phyloP scores from a whole-genome alignment of 2,888 invertebrate species.

The Panzeria rudis region DNA sequence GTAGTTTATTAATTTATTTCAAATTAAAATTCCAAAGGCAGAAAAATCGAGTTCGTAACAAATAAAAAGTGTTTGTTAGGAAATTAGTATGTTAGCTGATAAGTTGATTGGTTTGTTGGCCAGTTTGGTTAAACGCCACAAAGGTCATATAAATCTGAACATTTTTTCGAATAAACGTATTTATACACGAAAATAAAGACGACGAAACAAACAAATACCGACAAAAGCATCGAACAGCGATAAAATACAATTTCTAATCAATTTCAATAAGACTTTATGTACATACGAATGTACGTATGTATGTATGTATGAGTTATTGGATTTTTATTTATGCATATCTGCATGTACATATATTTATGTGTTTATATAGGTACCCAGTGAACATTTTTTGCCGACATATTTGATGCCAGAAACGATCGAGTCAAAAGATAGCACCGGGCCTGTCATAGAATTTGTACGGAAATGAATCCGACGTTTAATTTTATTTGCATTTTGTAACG shows the following conservation, averaged over 20 bases:
- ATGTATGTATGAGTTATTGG: neutral
- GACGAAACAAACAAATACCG: slow-evolving; percentile 44
- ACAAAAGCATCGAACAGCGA: slow-evolving; percentile 30
- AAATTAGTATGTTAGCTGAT: slow-evolving; percentile 60
- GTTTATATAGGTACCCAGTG: neutral
- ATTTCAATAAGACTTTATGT: slow-evolving; percentile 55
- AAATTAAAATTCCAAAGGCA: slow-evolving; percentile 22
- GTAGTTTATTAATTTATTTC: neutral
- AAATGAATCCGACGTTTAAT: neutral
- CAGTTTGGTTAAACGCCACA: slow-evolving; percentile 64
- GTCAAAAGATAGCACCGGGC: neutral
- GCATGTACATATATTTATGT: neutral
- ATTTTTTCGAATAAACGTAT: slow-evolving; percentile 25
- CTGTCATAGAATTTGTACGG: no score
- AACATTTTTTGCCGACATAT: neutral
- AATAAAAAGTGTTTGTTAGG: slow-evolving; percentile 34
- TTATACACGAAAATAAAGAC: slow-evolving; percentile 11
- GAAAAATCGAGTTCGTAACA: slow-evolving; percentile 32
- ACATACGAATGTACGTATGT: neutral
- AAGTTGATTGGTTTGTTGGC: slow-evolving; percentile 18
- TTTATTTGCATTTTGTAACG: no score
- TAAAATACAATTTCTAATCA: slow-evolving; percentile 62
- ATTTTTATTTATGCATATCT: neutral
- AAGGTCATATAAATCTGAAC: slow-evolving; percentile 60
- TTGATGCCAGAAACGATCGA: neutral